A percentile compares a stretch with the other conserved stretches of the same genome.
These are phyloP conservation scores for Prunella strophiata DNA, from an alignment of 2,797 vertebrate genomes.

Conservation along the genomic window DNA sequence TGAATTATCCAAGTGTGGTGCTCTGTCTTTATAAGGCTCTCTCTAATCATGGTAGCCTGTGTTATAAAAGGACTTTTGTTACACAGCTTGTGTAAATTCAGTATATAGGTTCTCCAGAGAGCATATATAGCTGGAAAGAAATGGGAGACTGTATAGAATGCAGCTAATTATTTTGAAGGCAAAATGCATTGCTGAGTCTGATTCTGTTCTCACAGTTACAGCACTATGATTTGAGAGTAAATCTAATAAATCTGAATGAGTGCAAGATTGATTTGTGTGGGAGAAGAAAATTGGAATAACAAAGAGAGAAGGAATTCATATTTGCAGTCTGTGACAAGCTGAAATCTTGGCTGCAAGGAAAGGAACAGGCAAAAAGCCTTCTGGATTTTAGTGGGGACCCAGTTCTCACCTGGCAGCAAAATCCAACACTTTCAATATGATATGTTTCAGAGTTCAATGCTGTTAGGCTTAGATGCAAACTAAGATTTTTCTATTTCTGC, in stretches of 20 bases:
- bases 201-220: constrained; percentile 48
- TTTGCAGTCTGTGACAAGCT: background rate
- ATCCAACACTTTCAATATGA: background rate
- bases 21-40: background rate
- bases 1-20: constrained; percentile 23
- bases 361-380: background rate
- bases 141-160: background rate
- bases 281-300: background rate
- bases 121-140: background rate
- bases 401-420: background rate
- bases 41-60: background rate
- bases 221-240: background rate
- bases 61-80: background rate
- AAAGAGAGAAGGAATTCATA: background rate
- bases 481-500: background rate
- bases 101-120: background rate
- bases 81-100: background rate
- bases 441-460: background rate
- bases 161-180: background rate
- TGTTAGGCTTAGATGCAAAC: background rate
- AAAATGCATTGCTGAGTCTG: constrained; percentile 25
- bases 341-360: background rate
- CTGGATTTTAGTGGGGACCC: background rate
- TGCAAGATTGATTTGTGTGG: background rate
- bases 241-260: background rate